A percentile compares a stretch with the other conserved stretches of the same genome.
phyloP scores from a whole-genome alignment of 2,797 vertebrate genomes.

The Poecilia gillii region DNA sequence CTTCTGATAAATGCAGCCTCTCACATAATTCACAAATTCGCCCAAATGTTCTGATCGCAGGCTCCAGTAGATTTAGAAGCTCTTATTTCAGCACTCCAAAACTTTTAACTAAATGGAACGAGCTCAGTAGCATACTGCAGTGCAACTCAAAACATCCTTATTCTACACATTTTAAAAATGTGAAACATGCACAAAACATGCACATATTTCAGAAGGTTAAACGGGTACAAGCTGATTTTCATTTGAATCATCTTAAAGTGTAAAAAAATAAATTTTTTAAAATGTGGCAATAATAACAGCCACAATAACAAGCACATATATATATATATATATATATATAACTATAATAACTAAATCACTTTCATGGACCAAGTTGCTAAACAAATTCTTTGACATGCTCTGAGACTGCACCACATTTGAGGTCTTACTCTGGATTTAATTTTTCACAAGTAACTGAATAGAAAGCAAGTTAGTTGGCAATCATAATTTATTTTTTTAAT shows the following conservation, averaged over 20 bases:
- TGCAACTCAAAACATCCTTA: slow-evolving; percentile 5
- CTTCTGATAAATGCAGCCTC: slow-evolving; percentile 56
- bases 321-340: background rate
- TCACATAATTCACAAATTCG: slow-evolving; percentile 54
- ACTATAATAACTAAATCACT: slow-evolving; percentile 7
- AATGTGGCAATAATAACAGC: slow-evolving; percentile 15
- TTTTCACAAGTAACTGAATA: slow-evolving; percentile 8
- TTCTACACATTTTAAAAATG: background rate
- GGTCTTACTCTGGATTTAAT: slow-evolving; percentile 9
- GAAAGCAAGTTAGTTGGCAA: background rate
- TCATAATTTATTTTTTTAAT: slow-evolving; percentile 11
- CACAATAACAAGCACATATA: no score
- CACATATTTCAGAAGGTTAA: background rate
- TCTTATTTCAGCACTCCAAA: slow-evolving; percentile 24
- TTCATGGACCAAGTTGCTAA: background rate
- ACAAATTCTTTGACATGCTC: slow-evolving; percentile 29
- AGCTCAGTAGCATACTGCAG: background rate
- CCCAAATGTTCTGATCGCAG: slow-evolving; percentile 21
- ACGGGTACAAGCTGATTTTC: background rate
- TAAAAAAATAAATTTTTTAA: slow-evolving; percentile 37
- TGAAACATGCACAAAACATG: background rate
- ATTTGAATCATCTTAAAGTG: slow-evolving; percentile 9
- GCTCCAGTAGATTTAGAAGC: slow-evolving; percentile 26
- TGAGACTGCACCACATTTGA: slow-evolving; percentile 8
- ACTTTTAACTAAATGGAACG: slow-evolving; percentile 25